These are phyloP conservation scores for Emberiza fucata DNA, from an alignment of 2,113 vertebrate genomes.

Conservation along the genomic window DNA sequence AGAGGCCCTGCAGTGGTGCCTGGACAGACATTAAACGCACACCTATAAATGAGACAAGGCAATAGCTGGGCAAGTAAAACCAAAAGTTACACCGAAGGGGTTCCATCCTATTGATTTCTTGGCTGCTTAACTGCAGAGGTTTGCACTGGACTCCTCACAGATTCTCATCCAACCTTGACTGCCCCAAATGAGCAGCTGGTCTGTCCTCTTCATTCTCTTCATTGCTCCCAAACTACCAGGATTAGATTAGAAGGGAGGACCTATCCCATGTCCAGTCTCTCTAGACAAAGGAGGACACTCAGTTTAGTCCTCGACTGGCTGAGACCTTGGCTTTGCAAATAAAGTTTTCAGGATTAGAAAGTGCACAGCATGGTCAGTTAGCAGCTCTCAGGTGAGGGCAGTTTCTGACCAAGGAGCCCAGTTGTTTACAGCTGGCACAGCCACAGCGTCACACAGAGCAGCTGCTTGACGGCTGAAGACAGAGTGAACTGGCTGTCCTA, in stretches of 20 bases:
- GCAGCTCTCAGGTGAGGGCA: background rate
- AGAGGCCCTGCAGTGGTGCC: background rate
- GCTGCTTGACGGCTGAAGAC: background rate
- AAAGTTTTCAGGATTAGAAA: background rate
- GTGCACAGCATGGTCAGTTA: background rate
- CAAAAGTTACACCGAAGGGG: background rate
- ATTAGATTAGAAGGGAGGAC: background rate
- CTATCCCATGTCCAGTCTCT: background rate
- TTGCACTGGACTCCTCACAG: background rate
- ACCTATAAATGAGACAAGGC: background rate
- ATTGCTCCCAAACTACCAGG: background rate
- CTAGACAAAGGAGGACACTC: background rate
- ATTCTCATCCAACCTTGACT: background rate
- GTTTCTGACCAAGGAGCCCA: background rate
- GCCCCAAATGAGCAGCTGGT: background rate
- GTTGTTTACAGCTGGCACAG: background rate
- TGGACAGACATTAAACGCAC: background rate
- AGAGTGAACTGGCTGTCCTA: accelerated
- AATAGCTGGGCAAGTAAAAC: background rate
- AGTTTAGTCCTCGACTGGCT: no score
- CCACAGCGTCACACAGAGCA: background rate
- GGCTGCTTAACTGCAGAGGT: background rate
- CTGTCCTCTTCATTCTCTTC: background rate
- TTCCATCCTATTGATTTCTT: background rate
- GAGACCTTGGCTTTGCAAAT: background rate